Percentiles rank a stretch among this genome's conserved stretches.
These are phyloP conservation scores for Hemithea aestivaria DNA, from an alignment of 2,888 invertebrate genomes.

Conservation along the genomic window DNA sequence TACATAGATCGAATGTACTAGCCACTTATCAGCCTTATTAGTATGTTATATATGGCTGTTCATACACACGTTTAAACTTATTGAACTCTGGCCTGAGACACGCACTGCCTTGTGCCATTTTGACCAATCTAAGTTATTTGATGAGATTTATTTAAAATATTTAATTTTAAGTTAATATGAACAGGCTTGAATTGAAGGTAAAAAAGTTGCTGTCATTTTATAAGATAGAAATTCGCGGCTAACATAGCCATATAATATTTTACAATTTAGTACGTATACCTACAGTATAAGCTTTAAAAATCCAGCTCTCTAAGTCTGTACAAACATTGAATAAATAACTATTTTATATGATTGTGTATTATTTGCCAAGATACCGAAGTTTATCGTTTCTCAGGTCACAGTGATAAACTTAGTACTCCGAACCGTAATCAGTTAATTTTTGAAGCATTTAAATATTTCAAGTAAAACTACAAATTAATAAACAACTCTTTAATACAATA, in stretches of 20 bases:
- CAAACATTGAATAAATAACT: conserved; percentile 15
- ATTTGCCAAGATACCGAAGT: conserved; percentile 9
- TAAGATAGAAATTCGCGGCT: too few relatives aligned
- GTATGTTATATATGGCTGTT: not conserved
- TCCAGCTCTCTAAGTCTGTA: conserved; percentile 16
- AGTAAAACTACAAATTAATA: conserved; percentile 33
- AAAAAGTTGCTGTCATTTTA: too few relatives aligned
- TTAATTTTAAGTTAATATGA: conserved; percentile 4
- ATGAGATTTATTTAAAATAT: conserved; percentile 1
- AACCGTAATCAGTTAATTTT: conserved; percentile 11
- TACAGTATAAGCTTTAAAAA: conserved; percentile 1
- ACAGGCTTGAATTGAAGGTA: too few relatives aligned
- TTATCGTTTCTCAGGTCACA: conserved; percentile 34
- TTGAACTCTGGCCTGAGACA: too few relatives aligned
- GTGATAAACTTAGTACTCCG: conserved; percentile 28
- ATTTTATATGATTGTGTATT: conserved; percentile 8
- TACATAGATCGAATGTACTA: too few relatives aligned
- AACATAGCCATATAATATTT: too few relatives aligned
- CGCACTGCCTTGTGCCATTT: too few relatives aligned
- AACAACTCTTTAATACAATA: conserved; percentile 39
- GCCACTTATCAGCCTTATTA: too few relatives aligned
- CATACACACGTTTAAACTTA: not conserved
- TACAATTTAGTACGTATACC: too few relatives aligned
- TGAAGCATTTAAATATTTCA: conserved; percentile 8
- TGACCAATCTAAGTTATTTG: not conserved